Conservation (phyloP, 1,140 invertebrate genomes). For the Xylocopa sonorina region DNA sequence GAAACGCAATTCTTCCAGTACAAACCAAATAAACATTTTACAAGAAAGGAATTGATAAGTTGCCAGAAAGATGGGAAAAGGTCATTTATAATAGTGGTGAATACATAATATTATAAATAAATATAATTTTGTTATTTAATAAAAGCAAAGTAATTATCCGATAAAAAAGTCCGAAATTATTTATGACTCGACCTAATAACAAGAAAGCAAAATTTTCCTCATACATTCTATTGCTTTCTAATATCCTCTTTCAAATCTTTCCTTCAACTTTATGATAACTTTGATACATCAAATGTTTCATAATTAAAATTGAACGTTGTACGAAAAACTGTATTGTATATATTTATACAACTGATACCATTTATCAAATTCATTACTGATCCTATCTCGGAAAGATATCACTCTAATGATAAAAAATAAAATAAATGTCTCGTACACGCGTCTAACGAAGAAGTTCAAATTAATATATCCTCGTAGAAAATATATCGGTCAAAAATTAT, state of each 20-base stretch:
- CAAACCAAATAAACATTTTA: too few species aligned
- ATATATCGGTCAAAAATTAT: not conserved
- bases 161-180: too few species aligned
- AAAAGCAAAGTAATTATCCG: too few species aligned
- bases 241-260: not conserved
- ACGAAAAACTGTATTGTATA: not conserved
- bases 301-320: not conserved
- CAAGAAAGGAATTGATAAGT: too few species aligned
- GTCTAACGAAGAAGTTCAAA: not conserved
- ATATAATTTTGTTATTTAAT: too few species aligned
- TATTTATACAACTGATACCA: not conserved
- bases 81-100: too few species aligned
- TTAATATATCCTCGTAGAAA: not conserved
- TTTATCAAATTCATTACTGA: not conserved
- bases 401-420: slow-evolving; percentile 1
- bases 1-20: too few species aligned
- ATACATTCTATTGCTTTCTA: too few species aligned
- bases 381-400: not conserved
- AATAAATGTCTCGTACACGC: not conserved
- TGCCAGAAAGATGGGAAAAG: too few species aligned
- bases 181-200: too few species aligned
- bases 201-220: too few species aligned
- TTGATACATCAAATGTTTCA: slow-evolving; percentile 28
- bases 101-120: too few species aligned
- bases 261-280: slow-evolving; percentile 32